Evolutionary conservation across 2,888 invertebrate genomes (phyloP), one percentile per base, ranked within the genome.

Genomic region (Entomobrya proxima): DNA sequence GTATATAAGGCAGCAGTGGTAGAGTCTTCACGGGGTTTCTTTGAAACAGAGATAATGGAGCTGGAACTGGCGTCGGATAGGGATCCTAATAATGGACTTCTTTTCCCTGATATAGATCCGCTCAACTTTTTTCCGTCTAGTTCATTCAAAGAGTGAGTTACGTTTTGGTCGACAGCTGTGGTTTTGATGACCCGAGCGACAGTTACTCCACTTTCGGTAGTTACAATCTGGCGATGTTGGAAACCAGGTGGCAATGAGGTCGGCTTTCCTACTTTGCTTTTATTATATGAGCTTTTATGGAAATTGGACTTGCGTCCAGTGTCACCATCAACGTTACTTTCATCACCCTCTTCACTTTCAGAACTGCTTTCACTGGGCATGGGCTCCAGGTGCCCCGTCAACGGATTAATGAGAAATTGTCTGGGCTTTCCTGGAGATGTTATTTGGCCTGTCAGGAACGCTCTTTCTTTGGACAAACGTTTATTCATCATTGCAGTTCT

Each of bases 341-440:
- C 80, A 81, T 89, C 89, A 87, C 93, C 93, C 89, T 95, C 95
- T 87, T 93, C 93, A 88, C 94, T 92, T 89, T 95, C 95, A 0
- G 94, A 94, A 88, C 93, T 93, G 86, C 94, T 94, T 74, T 94
- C 94, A 90, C 94, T 94, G 35, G 95, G 95, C 92, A 96, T 95
- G 2, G 95, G 95, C 91, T 97, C 97, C 91, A 97, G 93, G 91
- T 96, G 91, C 52, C 97, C 96, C 88, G 97, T 97, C 87, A 97
- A 93, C 0, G 97, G 97, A 93, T 97, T 98, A 90, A 97, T 96
- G 61, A 97, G 94, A 93, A 96, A 96, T 92, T 96, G 96, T 91
- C 95, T 94, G 92, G 94, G 94, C 91, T 95, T 95, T 86, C 94
- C 94, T 35, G 90, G 84, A 9, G 91, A 90, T 88, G 91, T 67